Base-by-base conservation (phyloP, 1,140 invertebrate species). In the Glomeris maerens region DNA sequence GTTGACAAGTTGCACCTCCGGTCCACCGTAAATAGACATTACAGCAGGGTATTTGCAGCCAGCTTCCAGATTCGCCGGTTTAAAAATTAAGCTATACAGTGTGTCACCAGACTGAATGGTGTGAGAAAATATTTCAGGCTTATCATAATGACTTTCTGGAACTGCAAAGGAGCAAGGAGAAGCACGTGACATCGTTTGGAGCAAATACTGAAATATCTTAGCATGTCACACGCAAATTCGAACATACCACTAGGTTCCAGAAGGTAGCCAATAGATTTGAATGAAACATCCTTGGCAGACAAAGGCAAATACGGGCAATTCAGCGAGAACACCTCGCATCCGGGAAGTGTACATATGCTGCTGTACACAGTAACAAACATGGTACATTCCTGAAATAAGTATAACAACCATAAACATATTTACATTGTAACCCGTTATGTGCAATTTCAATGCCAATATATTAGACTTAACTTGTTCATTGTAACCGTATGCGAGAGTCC, bases 21-120 rank as follows among this genome's bases (percentile, higher is more conserved):
- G 94, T 13, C 95, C 94, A 23, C 92, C 95, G 66, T 99, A 98
- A 17, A 99, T 85, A 66, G 95, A 91, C 14, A 98, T 72, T 49
- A 98, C 80, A 1, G 91, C 93, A 1, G 95, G 94, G 72, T 94
- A 94, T 52, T 86, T 84, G 27, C 76, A 68, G 7, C 79, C 82
- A 4, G 74, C 64, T 59, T 81, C 73, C 58, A 79, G 84, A 64
- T 81, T 80, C 58, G 82, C 78, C 0, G 90, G 90, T 57, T 86
- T 82, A 66, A 93, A 94, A 45, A 95, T 79, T 81, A 95, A 89
- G 2, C 88, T 88, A 66, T 91, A 90, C 31, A 92, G 63, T 1
- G 77, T 73, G 48, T 83, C 78, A 25, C 83, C 86, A 13, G 77
- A 78, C 52, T 73, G 74, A 49, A 84, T 75, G 59, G 77, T 73